Evolutionary conservation across 2,797 vertebrate genomes (phyloP), one percentile per base, ranked within the genome.

Genomic region (Chelmon rostratus): DNA sequence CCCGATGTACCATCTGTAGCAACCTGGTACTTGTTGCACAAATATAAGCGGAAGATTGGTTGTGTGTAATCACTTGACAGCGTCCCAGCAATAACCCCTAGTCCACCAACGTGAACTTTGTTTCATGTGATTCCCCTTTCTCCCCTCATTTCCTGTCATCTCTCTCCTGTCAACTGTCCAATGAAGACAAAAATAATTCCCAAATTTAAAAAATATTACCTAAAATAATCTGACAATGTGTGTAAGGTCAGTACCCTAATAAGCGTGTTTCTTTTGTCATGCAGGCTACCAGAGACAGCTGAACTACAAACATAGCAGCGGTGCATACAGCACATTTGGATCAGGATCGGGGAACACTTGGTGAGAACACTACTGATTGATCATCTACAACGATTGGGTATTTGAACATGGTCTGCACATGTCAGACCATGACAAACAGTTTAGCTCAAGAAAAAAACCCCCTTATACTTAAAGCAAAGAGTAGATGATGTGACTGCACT

Each of bases 221-320:
- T 10, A 12, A 8, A 31, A 42, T 42, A 19, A 12, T 8, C 4
- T 53, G n/a, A 44, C 9, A 15, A 3, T 33, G 15, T 52, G 33
- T 62, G 31, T 10, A 15, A 58, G 0, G 3, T 37, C 11, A 13
- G 4, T 40, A 9, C 12, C 0, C n/a, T 40, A 23, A 16, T 47
- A 10, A 52, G 0, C 5, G 0, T 54, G 18, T 58, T 42, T 59
- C 10, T 49, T 0, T 59, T 79, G 2, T 63, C 38, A 19, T 64
- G 3, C 85, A 97, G 96, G 96, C 47, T 96, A 96, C 85, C 96
- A 97, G 88, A 95, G 91, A 50, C 94, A 97, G 84, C 89, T 97
- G 35, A 94, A 95, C 71, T 97, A 95, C 86, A 95, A 91, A 47
- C 91, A 92, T 31, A 0, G 1, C 0, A 84, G 93, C 40, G 95